Evolutionary conservation across 35 echinoderm and acorn worm species (phyloP).

Genomic region (Ophiothrix spiculata): DNA sequence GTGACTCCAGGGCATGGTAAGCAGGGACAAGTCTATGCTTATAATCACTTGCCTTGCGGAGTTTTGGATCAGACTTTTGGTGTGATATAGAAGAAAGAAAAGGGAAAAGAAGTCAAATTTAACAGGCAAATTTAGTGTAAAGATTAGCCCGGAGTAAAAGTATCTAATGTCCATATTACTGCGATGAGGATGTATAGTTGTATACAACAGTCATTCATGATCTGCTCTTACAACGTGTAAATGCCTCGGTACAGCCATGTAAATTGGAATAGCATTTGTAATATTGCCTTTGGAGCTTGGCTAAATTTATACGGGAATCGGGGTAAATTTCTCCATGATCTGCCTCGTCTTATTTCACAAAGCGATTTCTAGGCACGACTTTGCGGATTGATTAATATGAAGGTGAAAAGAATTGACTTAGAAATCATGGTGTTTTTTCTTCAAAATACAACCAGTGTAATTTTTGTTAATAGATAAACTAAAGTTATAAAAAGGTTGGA

Average conservation of each 20-base stretch:
- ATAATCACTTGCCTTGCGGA: background rate
- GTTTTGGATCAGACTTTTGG: background rate
- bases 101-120: background rate
- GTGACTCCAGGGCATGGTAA: background rate
- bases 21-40: slow-evolving; percentile 12
- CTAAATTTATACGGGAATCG: background rate
- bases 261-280: background rate
- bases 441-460: background rate
- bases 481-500: background rate
- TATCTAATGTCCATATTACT: background rate
- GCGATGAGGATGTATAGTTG: background rate
- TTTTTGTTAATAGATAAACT: background rate
- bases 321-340: background rate
- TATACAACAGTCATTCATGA: background rate
- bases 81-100: background rate
- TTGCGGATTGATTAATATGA: too few relatives aligned
- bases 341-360: background rate
- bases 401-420: background rate
- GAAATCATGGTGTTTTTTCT: background rate
- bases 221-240: background rate
- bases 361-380: background rate
- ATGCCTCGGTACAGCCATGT: background rate
- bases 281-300: background rate
- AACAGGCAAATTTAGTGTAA: background rate
- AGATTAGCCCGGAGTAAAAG: background rate